Conservation (phyloP, 2,888 invertebrate species). For the Hypolimnas misippus region DNA sequence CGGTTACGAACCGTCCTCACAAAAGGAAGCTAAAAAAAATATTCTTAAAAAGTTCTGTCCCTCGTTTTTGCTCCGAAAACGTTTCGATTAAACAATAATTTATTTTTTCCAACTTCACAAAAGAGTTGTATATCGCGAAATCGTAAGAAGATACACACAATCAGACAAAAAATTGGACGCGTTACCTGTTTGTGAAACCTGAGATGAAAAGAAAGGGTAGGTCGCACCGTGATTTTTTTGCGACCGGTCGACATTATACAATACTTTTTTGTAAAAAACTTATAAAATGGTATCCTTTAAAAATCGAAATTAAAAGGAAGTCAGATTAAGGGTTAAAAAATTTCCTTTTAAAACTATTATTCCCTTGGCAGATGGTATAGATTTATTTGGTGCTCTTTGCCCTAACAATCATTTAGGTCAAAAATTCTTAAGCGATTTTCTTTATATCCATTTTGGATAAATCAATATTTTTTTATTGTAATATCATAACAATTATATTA, state of each 20-base stretch:
- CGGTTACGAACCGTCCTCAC: constrained; percentile 74
- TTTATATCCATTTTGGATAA: neutral
- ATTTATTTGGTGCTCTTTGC: constrained; percentile 70
- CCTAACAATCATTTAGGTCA: constrained; percentile 68
- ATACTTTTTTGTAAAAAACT: constrained; percentile 66
- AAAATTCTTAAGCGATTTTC: constrained; percentile 34
- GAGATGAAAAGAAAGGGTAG: constrained; percentile 81
- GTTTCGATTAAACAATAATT: constrained; percentile 76
- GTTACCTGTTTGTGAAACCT: constrained; percentile 82
- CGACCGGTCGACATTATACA: constrained; percentile 60
- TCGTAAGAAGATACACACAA: constrained; percentile 71
- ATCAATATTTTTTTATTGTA: neutral
- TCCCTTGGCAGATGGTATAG: constrained; percentile 65
- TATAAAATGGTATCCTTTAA: constrained; percentile 64
- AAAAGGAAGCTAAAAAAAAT: constrained; percentile 78
- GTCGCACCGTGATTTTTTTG: constrained; percentile 67
- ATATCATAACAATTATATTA: too few relatives aligned
- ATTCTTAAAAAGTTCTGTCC: constrained; percentile 67
- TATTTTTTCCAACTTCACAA: constrained; percentile 66
- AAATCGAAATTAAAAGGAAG: constrained; percentile 75
- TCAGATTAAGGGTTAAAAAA: constrained; percentile 74
- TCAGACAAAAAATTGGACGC: constrained; percentile 68
- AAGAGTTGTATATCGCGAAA: constrained; percentile 78
- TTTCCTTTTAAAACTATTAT: constrained; percentile 62
- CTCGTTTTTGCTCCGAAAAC: constrained; percentile 71